Evolutionary conservation across 1,140 invertebrate species (phyloP).

Genomic region (Ceratitis capitata): DNA sequence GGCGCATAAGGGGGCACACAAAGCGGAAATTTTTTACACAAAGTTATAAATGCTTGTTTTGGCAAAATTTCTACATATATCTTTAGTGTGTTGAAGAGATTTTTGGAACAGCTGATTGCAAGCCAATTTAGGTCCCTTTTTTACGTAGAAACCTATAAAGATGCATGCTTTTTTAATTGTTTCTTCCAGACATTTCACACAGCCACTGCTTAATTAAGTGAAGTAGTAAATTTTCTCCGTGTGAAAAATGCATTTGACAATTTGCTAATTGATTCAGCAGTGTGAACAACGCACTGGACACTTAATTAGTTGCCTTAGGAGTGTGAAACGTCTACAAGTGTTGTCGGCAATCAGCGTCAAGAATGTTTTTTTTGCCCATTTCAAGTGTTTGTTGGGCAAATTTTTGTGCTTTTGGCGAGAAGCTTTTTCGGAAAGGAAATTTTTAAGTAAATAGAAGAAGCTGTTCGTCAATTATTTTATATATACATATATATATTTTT

Average conservation of each 20-base stretch:
- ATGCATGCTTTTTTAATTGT: too few relatives aligned
- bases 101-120: not conserved
- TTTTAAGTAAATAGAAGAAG: conserved; percentile 18
- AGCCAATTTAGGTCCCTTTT: not conserved
- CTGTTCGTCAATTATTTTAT: too few relatives aligned
- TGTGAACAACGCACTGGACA: too few relatives aligned
- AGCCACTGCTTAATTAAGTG: too few relatives aligned
- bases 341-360: not conserved
- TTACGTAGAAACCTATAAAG: too few relatives aligned
- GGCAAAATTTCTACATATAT: not conserved
- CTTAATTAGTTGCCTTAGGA: not conserved
- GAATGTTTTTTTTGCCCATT: not conserved
- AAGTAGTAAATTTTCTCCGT: too few relatives aligned
- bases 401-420: not conserved
- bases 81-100: not conserved
- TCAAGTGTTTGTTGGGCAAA: not conserved
- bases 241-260: too few relatives aligned
- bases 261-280: too few relatives aligned
- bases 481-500: too few relatives aligned
- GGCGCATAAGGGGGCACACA: conserved; percentile 33
- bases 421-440: not conserved
- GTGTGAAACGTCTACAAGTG: too few relatives aligned
- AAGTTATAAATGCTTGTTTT: not conserved
- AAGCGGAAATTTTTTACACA: not conserved
- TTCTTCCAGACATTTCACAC: too few relatives aligned